A percentile compares a stretch with the other conserved stretches of the same genome.
Conservation (phyloP, 2,888 invertebrate species). For the Xylota segnis region DNA sequence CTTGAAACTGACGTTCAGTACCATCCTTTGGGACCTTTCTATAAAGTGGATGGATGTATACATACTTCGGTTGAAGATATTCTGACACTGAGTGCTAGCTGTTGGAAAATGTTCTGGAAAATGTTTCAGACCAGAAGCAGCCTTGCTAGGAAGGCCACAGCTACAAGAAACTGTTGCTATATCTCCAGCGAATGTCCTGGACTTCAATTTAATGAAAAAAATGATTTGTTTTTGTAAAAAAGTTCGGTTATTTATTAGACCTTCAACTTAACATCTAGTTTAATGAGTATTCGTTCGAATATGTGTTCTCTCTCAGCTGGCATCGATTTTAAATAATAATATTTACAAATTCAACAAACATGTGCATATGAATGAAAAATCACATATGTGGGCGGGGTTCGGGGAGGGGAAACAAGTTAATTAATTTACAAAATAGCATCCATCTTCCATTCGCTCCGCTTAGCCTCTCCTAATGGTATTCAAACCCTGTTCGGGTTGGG, state of each 20-base stretch:
- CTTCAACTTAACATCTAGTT: conserved; percentile 65
- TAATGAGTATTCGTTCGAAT: conserved; percentile 67
- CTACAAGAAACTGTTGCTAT: too few species aligned
- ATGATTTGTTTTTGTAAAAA: conserved; percentile 40
- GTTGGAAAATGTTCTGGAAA: too few species aligned
- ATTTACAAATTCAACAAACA: conserved; percentile 73
- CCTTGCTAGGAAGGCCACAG: too few species aligned
- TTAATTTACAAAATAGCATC: conserved; percentile 32
- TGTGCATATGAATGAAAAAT: conserved; percentile 58
- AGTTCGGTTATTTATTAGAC: conserved; percentile 58
- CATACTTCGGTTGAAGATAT: too few species aligned
- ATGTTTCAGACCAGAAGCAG: too few species aligned
- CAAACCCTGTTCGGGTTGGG: conserved; percentile 79
- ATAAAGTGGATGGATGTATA: too few species aligned
- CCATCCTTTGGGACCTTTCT: too few species aligned
- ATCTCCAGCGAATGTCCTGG: too few species aligned
- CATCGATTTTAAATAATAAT: conserved; percentile 58
- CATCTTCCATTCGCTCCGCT: conserved; percentile 38
- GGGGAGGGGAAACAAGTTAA: conserved; percentile 12
- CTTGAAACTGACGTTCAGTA: too few species aligned
- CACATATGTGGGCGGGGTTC: conserved; percentile 28
- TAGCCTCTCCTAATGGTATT: conserved; percentile 80
- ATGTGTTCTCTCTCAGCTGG: conserved; percentile 46
- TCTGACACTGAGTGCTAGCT: too few species aligned
- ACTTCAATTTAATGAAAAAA: too few species aligned